A percentile compares a stretch with the other conserved stretches of the same genome.
Conservation (phyloP, 1,140 invertebrate species). For the Vanessa tameamea region DNA sequence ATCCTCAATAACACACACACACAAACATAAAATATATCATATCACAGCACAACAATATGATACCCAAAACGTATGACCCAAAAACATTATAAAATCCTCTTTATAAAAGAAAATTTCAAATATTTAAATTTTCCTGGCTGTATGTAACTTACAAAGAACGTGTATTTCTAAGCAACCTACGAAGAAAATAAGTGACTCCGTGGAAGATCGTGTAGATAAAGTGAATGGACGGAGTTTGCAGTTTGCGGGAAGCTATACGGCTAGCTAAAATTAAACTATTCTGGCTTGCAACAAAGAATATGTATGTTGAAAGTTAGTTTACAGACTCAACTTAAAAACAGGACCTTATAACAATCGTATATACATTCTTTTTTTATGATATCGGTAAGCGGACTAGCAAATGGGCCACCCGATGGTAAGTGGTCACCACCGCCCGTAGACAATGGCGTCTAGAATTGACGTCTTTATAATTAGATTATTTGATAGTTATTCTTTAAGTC, state of each 20-base stretch:
- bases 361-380: no score
- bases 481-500: no score
- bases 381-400: no score
- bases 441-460: no score
- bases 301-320: constrained; percentile 1
- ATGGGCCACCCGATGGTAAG: no score
- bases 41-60: no score
- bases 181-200: constrained; percentile 10
- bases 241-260: constrained; percentile 18
- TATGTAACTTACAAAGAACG: neutral
- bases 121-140: constrained; percentile 1
- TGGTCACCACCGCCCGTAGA: no score
- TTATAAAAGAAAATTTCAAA: neutral
- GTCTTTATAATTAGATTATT: no score
- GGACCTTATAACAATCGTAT: neutral
- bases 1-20: no score
- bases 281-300: neutral
- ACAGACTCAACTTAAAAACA: neutral
- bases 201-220: constrained; percentile 16
- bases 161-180: constrained; percentile 2
- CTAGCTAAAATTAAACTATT: constrained; percentile 22
- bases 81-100: no score
- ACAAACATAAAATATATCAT: no score
- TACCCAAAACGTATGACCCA: no score
- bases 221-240: constrained; percentile 19